Evolutionary conservation across 2,797 vertebrate genomes (phyloP).

Genomic region (Sebastes hopkinsi): DNA sequence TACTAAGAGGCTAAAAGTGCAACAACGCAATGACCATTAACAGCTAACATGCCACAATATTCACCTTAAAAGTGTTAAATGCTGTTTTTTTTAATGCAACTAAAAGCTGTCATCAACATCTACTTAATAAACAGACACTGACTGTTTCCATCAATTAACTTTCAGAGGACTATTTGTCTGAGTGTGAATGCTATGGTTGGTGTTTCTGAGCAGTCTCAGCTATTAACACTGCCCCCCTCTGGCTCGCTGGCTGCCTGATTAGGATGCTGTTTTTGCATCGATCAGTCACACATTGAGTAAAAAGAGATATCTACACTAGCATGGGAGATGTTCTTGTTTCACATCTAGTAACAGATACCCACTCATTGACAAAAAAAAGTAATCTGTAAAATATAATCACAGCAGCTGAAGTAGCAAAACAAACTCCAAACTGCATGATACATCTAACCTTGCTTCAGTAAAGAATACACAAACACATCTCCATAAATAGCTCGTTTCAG

Average conservation of each 20-base stretch:
- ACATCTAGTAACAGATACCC: not conserved
- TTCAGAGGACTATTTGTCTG: not conserved
- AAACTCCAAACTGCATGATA: not conserved
- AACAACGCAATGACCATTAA: not conserved
- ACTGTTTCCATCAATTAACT: not conserved
- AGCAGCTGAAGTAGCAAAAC: not conserved
- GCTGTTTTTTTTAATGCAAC: not conserved
- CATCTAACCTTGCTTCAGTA: not conserved
- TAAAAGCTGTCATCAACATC: not conserved
- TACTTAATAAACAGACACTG: not conserved
- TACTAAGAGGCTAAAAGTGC: not conserved
- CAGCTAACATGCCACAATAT: not conserved
- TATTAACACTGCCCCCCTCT: conserved; percentile 75
- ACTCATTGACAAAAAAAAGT: not conserved
- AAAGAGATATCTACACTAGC: not conserved
- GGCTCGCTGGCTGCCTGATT: conserved; percentile 32
- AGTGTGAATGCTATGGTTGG: conserved; percentile 19
- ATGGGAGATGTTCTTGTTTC: not conserved
- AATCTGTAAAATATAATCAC: not conserved
- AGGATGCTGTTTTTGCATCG: not conserved
- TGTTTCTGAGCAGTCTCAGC: conserved; percentile 31
- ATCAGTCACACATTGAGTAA: not conserved
- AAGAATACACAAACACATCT: not conserved
- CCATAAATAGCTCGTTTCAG: conserved; percentile 4
- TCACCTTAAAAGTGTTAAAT: not conserved